phyloP scores from a whole-genome alignment of 1,140 invertebrate species.

The Micrasema minimum region DNA sequence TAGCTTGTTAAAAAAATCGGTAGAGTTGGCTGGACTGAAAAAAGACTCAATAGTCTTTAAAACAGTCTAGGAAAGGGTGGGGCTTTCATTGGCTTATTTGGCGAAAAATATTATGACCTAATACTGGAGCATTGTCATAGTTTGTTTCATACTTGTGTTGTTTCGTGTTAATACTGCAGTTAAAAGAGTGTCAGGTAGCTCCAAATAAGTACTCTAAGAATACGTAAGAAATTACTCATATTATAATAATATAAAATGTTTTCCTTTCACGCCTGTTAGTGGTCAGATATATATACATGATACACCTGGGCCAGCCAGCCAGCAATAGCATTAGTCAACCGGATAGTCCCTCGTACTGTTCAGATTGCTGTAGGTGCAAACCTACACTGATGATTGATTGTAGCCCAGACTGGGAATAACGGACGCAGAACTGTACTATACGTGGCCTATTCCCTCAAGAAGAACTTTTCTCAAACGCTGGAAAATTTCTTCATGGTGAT shows the following conservation, averaged over 20 bases:
- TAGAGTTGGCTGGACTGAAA: no score
- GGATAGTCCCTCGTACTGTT: conserved; percentile 7
- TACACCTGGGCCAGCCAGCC: background rate
- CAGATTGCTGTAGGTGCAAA: conserved; percentile 2
- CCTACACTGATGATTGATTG: conserved; percentile 19
- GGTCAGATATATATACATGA: background rate
- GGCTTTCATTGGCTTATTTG: no score
- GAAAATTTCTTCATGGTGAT: conserved; percentile 23
- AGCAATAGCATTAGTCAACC: background rate
- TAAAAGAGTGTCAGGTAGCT: background rate
- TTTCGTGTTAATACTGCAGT: no score
- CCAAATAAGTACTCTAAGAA: background rate
- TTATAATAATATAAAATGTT: conserved; percentile 6
- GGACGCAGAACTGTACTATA: background rate
- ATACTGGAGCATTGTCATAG: no score
- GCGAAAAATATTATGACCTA: no score
- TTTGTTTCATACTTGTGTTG: no score
- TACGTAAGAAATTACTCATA: background rate
- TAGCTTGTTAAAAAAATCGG: no score
- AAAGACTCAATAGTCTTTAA: no score
- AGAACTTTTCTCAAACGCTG: background rate
- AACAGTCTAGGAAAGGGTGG: no score
- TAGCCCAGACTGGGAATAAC: background rate
- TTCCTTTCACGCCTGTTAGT: conserved; percentile 13
- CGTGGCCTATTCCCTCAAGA: background rate